phyloP scores from a whole-genome alignment of 2,113 vertebrate genomes.

The Equus przewalskii region DNA sequence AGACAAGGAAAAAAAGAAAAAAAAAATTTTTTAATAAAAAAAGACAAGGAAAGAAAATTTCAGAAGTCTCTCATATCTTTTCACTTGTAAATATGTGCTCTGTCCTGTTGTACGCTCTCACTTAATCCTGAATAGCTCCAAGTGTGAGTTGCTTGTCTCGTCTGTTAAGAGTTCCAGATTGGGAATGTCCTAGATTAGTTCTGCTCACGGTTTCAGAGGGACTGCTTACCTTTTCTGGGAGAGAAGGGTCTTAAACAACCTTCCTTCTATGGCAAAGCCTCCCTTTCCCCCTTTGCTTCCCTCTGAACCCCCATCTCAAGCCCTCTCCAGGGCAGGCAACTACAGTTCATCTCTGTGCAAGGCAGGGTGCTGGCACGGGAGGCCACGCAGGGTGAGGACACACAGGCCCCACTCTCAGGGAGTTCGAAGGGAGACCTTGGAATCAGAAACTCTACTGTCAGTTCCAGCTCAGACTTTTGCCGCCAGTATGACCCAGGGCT shows the following conservation, averaged over 20 bases:
- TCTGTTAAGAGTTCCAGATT: not conserved
- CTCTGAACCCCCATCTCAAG: not conserved
- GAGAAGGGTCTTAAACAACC: not conserved
- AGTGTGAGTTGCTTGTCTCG: not conserved
- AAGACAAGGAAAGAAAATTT: not conserved
- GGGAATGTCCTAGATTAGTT: not conserved
- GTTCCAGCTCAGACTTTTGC: not conserved
- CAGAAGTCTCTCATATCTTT: not conserved
- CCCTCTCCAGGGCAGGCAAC: not conserved
- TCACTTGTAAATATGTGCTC: not conserved
- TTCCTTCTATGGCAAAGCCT: not conserved
- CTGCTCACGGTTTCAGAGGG: not conserved
- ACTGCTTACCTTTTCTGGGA: not conserved
- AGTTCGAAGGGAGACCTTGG: not conserved
- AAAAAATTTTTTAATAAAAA: not conserved
- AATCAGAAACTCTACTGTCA: not conserved
- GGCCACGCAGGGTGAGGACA: accelerated
- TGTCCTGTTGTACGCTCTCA: not conserved
- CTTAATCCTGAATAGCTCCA: not conserved
- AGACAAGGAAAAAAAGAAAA: not conserved
- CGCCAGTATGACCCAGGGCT: not conserved
- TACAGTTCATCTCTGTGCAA: not conserved
- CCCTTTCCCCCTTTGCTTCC: not conserved
- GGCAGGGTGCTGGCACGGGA: not conserved
- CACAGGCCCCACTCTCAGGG: not conserved